Conservation (phyloP, 2,888 invertebrate genomes). For the Caenorhabditis panamensis region DNA sequence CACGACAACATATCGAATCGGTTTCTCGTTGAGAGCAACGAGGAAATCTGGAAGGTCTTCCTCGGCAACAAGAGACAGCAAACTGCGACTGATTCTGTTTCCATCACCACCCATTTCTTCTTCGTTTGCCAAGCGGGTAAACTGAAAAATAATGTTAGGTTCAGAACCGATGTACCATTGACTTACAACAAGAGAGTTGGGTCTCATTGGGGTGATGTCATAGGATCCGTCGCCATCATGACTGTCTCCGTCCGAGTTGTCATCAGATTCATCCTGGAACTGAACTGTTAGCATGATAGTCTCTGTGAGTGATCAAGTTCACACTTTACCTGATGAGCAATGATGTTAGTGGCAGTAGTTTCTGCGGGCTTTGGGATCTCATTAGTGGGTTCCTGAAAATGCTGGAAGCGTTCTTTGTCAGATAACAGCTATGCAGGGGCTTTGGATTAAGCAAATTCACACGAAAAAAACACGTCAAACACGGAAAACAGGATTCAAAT, state of each 20-base stretch:
- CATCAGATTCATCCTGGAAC: slow-evolving; percentile 59
- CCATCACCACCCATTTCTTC: slow-evolving; percentile 62
- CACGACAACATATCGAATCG: slow-evolving; percentile 47
- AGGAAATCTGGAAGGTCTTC: slow-evolving; percentile 62
- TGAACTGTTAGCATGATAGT: not conserved
- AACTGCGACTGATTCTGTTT: slow-evolving; percentile 52
- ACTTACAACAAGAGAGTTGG: slow-evolving; percentile 53
- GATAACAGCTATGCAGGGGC: not conserved
- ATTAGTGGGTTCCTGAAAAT: slow-evolving; percentile 60
- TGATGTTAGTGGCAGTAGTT: slow-evolving; percentile 51
- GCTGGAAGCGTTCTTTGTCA: slow-evolving; percentile 9
- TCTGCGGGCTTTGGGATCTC: slow-evolving; percentile 49
- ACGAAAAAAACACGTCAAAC: slow-evolving; percentile 16
- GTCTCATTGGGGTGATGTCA: slow-evolving; percentile 59
- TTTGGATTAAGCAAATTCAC: slow-evolving; percentile 29
- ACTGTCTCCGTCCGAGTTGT: slow-evolving; percentile 55
- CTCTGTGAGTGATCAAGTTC: not conserved
- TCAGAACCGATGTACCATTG: no score
- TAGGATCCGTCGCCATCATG: slow-evolving; percentile 53
- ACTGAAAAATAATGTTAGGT: slow-evolving; percentile 27
- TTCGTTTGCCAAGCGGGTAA: slow-evolving; percentile 57
- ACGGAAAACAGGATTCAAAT: not conserved
- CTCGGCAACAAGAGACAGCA: slow-evolving; percentile 57
- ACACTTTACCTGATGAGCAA: slow-evolving; percentile 44
- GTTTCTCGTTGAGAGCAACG: slow-evolving; percentile 59